Evolutionary conservation across 2,113 vertebrate species (phyloP), one percentile per base, ranked within the genome.

Genomic region (Istiophorus platypterus): DNA sequence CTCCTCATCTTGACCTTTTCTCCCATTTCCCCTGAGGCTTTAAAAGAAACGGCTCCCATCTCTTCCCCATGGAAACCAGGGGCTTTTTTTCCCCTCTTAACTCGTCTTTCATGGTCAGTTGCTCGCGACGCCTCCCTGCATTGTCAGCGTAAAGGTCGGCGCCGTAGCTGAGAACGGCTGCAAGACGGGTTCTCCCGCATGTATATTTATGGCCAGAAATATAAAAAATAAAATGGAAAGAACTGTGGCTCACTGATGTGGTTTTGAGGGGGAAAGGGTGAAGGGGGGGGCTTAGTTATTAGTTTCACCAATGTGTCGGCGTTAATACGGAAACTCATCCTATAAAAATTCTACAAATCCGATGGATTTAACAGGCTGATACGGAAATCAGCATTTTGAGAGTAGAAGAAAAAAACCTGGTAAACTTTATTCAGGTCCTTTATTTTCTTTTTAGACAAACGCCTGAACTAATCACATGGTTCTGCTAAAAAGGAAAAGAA

Each of bases 151-250:
- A 80, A 90, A 88, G 84, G 81, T 86, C 84, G 56, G 67, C 7
- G 0, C 14, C 41, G 2, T 62, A 31, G 29, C 41, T 0, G 14
- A 11, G 13, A 45, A 34, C 47, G 13, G 56, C 77, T 64, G 42
- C 3, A 5, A 61, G 70, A 73, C 51, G 72, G 52, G 31, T 65
- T 89, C 79, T 76, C 81, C 73, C 81, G 69, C 86, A 76, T 78
- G 34, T 59, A n/a, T 62, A 31, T 51, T 47, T 26, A 27, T 4
- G 49, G 51, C 11, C 34, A 34, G 31, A 12, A 29, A n/a, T n/a
- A n/a, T n/a, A n/a, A 37, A 22, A 78, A 90, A 85, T 4, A 37
- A 22, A 78, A 90, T 82, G 84, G 78, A 74, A 78, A 84, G 3
- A n/a, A n/a, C n/a, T 4, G 26, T 6, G 57, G 37, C 39, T 71